Base-by-base conservation (phyloP, 1,140 invertebrate species). In the Megathymus violae region DNA sequence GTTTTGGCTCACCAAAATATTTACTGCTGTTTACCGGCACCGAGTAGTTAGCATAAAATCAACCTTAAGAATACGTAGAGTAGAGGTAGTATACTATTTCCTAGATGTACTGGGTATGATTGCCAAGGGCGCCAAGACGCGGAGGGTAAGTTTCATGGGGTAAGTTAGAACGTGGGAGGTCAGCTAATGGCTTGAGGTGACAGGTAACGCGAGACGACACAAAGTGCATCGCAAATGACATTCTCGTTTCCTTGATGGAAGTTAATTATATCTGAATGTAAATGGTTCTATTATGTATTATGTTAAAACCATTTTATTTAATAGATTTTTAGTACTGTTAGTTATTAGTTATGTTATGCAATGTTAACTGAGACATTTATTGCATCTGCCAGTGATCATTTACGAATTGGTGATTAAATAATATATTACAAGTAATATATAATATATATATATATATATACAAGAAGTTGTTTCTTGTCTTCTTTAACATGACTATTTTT, bases 151-250 rank as follows among this genome's bases (percentile, higher is more conserved):
- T 85, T 81, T 80, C 74, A 74, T 79, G 73, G 83, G 82, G 85
- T 81, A 78, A 76, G 78, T 85, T 78, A 56, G 69, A 67, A 73
- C 71, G 77, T 79, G 77, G 80, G 80, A 85, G 82, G 88, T 90
- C 82, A 88, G 62, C 81, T 90, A 90, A 90, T 90, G 84, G 87
- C 71, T 84, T 81, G 46, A 69, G 64, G 77, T 84, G 84, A 87
- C 88, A 90, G 84, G 85, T 90, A 88, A 88, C 74, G 72, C 69
- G 88, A 88, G 82, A 86, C 61, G 69, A 82, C 80, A 85, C 84
- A 88, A 88, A 90, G 85, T 90, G 88, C 88, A 90, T 80, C 80
- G 77, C 72, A 82, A 73, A 82, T 85, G 85, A 86, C 82, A 78
- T 82, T 73, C 68, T 69, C 63, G 69, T 64, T 70, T 64, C 56